Base-by-base conservation (phyloP, 2,113 vertebrate species). In the Aviceda subcristata region DNA sequence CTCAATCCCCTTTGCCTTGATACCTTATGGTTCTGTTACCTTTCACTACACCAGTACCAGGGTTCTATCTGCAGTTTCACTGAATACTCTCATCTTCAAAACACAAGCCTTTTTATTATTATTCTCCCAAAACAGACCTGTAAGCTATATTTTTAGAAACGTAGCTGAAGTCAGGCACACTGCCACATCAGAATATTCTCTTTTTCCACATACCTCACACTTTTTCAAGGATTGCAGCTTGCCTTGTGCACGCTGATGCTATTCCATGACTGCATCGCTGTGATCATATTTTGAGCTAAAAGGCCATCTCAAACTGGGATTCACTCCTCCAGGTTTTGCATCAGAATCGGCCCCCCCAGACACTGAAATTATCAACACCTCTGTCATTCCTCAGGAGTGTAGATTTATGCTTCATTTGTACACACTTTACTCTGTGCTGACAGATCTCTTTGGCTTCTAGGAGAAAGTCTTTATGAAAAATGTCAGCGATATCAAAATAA, bases 401-500 rank as follows among this genome's bases (percentile, higher is more conserved):
- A 92, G 92, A 84, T 92, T 55, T 94, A 76, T 62, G 59, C 63
- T 92, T 63, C 71, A 78, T 92, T 83, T 88, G 74, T 71, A 92
- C 77, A 92, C 64, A 64, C 55, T 93, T 96, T 64, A 27, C 56
- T 91, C 91, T n/a, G 29, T 59, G 51, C 76, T 94, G 97, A 96
- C 93, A 96, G 88, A 85, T 93, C 67, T 74, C 79, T 79, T 64
- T 72, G 94, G 76, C 71, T 92, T 60, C 80, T 55, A 19, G 57
- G 66, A 94, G 69, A 91, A 91, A 26, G 43, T 13, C 92, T 96
- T 92, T 93, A 90, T 90, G 89, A 96, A 86, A 85, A 84, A 97
- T 96, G 97, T 94, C 97, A 95, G 68, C 9, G 39, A 82, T 88
- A 96, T 88, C 91, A 94, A 96, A 96, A 96, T 94, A 97, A 97